Conservation (phyloP, 2,113 vertebrate species). For the Otolemur garnettii region DNA sequence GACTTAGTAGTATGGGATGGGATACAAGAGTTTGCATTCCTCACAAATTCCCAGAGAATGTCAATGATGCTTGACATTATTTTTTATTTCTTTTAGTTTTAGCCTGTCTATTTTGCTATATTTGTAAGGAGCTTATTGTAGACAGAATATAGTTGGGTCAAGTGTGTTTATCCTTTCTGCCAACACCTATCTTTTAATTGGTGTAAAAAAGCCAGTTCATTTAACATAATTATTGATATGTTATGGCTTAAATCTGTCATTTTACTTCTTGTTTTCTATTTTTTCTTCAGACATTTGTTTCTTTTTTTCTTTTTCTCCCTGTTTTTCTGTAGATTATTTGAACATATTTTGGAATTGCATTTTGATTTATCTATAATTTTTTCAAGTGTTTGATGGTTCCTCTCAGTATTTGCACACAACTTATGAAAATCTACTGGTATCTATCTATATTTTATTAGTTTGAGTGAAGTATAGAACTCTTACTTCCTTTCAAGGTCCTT, state of each 20-base stretch:
- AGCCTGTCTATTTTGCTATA: too few species aligned
- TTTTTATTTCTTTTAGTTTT: neutral
- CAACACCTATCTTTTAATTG: too few species aligned
- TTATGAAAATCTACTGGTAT: neutral
- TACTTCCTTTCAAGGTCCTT: neutral
- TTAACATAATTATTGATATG: neutral
- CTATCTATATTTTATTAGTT: neutral
- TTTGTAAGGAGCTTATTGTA: too few species aligned
- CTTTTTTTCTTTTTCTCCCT: neutral
- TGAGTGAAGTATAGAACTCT: neutral
- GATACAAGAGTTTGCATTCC: neutral
- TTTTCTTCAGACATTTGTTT: neutral
- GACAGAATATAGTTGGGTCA: too few species aligned
- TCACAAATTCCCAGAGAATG: neutral
- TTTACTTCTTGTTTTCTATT: neutral
- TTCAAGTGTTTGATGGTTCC: neutral
- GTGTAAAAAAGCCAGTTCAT: neutral
- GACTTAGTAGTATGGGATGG: neutral
- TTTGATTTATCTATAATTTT: neutral
- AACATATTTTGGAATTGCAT: neutral
- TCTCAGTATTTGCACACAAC: neutral
- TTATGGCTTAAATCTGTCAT: neutral
- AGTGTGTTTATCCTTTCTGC: too few species aligned
- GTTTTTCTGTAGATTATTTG: neutral
- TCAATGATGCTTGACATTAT: neutral